Evolutionary conservation across 2,888 invertebrate species (phyloP).

Genomic region (Helicoverpa assulta): DNA sequence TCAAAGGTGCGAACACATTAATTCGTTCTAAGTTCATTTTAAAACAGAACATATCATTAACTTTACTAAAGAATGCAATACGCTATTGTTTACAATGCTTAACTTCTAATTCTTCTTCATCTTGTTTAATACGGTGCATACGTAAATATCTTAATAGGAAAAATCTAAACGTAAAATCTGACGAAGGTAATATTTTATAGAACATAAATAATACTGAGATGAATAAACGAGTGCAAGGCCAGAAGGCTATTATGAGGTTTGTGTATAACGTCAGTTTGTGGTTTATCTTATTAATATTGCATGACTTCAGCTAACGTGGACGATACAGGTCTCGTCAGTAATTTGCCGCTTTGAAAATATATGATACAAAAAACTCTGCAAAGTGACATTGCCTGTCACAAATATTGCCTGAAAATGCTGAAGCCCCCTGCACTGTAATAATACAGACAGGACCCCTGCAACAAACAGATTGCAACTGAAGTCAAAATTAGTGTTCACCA

Average conservation of each 20-base stretch:
- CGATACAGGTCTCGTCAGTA: too few species aligned
- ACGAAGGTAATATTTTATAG: conserved; percentile 32
- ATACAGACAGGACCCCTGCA: too few species aligned
- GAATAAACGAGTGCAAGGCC: conserved; percentile 30
- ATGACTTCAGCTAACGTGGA: not conserved
- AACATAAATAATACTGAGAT: conserved; percentile 9
- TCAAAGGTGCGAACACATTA: not conserved
- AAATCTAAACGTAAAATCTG: conserved; percentile 30
- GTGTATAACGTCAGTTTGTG: not conserved
- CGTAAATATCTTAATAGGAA: conserved; percentile 27
- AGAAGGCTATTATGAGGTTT: conserved; percentile 15
- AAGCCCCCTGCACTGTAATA: too few species aligned
- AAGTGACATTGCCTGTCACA: too few species aligned
- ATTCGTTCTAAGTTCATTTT: not conserved
- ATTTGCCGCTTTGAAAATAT: not conserved
- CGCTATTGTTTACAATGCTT: conserved; percentile 4
- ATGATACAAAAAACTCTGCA: not conserved
- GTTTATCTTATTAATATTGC: not conserved
- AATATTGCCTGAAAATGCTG: too few species aligned
- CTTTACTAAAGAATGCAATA: not conserved
- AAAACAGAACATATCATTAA: conserved; percentile 6
- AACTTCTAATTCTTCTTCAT: not conserved
- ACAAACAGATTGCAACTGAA: too few species aligned
- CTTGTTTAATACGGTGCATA: not conserved
- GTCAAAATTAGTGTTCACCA: too few species aligned